Percentiles rank a stretch among this genome's conserved stretches.
Conservation (phyloP, 2,888 invertebrate genomes). For the Pristionchus maxplancki region DNA sequence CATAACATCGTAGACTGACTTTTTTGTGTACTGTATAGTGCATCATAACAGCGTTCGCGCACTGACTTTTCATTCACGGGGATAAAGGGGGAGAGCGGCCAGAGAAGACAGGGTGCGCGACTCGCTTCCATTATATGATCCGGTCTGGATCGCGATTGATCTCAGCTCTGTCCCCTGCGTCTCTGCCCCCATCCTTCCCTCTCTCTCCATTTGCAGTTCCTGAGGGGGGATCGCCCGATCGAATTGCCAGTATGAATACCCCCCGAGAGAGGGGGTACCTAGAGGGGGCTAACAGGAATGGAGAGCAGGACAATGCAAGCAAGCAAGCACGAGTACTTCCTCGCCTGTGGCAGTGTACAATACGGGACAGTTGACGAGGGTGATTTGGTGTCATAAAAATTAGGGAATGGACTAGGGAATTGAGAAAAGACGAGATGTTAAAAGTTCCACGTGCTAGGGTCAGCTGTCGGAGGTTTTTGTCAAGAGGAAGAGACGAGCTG, state of each 20-base stretch:
- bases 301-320: neutral
- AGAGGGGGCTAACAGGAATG: constrained; percentile 27
- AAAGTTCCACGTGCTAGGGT: neutral
- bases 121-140: constrained; percentile 32
- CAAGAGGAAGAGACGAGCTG: neutral
- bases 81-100: neutral
- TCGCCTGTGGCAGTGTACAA: constrained; percentile 10
- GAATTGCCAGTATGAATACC: constrained; percentile 28
- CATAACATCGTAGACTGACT: neutral
- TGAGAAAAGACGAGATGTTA: neutral
- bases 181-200: constrained; percentile 7
- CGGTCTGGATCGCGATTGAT: constrained; percentile 31
- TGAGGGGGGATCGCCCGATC: neutral
- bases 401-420: neutral
- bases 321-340: neutral
- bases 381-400: too few relatives aligned
- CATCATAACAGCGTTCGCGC: constrained; percentile 5
- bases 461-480: neutral
- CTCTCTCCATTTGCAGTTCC: constrained; percentile 12
- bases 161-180: neutral
- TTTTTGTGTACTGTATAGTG: neutral
- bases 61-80: neutral
- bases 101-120: constrained; percentile 22
- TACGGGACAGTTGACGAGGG: neutral
- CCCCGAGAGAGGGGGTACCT: neutral